Conservation (phyloP, 2,888 invertebrate genomes). For the Ectemnius continuus region DNA sequence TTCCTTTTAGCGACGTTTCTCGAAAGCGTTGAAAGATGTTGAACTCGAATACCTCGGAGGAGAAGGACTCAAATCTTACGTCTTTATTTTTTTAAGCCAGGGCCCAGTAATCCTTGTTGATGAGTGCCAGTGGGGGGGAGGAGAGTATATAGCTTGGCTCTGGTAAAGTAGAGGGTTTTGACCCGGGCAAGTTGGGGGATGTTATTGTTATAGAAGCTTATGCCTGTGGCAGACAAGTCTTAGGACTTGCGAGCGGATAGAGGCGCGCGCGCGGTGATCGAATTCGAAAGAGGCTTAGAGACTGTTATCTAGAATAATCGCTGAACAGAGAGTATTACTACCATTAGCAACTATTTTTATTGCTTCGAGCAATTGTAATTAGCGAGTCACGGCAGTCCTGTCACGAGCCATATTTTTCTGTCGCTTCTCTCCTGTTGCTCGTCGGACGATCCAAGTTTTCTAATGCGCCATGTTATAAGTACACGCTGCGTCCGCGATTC, state of each 20-base stretch:
- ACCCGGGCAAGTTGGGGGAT: background rate
- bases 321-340: slow-evolving; percentile 57
- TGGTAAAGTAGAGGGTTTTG: background rate
- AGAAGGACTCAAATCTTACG: slow-evolving; percentile 44
- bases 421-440: slow-evolving; percentile 10
- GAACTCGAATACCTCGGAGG: slow-evolving; percentile 28
- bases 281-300: slow-evolving; percentile 67
- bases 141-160: background rate
- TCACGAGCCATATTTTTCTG: background rate
- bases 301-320: slow-evolving; percentile 67
- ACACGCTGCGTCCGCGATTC: too few species aligned
- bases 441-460: too few species aligned
- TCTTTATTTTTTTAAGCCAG: slow-evolving; percentile 13
- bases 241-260: slow-evolving; percentile 25
- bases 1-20: slow-evolving; percentile 1
- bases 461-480: too few species aligned
- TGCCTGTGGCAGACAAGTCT: slow-evolving; percentile 8
- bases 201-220: slow-evolving; percentile 3
- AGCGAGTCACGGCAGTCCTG: background rate
- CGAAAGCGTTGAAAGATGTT: background rate
- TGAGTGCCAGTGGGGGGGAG: background rate
- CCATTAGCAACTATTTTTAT: slow-evolving; percentile 46
- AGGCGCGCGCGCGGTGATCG: slow-evolving; percentile 52
- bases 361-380: background rate
- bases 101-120: background rate